phyloP scores from a whole-genome alignment of 1,140 invertebrate genomes.

The Drosophila ficusphila region DNA sequence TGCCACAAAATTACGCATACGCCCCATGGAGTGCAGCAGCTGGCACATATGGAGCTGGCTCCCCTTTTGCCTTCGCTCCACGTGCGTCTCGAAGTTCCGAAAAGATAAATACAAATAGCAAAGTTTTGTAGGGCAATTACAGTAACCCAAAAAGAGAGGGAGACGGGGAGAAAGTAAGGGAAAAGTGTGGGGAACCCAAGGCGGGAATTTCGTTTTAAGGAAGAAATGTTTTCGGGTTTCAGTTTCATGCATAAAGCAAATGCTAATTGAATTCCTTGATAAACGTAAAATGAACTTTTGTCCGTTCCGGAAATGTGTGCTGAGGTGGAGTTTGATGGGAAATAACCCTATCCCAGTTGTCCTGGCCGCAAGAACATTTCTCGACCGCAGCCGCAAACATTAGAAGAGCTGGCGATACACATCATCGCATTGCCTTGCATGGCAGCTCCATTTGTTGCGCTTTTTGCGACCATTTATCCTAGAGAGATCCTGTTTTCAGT shows the following conservation, averaged over 20 bases:
- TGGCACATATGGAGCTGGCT: conserved; percentile 36
- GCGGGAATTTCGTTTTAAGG: conserved; percentile 12
- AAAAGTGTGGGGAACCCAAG: not conserved
- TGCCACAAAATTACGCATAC: conserved; percentile 67
- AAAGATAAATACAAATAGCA: conserved; percentile 70
- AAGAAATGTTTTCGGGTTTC: conserved; percentile 14
- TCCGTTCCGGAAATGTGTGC: conserved; percentile 44
- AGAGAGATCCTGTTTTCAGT: not conserved
- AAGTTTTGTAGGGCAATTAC: conserved; percentile 58
- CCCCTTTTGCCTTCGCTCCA: conserved; percentile 11
- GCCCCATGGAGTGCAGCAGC: conserved; percentile 61
- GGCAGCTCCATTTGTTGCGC: conserved; percentile 51
- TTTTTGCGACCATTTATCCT: conserved; percentile 56
- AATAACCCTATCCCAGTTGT: conserved; percentile 1
- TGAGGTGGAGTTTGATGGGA: conserved; percentile 9
- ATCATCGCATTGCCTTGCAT: conserved; percentile 44
- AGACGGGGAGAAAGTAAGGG: not conserved
- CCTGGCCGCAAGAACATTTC: conserved; percentile 46
- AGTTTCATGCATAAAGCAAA: conserved; percentile 72
- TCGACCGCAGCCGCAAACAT: conserved; percentile 62
- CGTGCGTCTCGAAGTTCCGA: conserved; percentile 48
- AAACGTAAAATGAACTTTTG: conserved; percentile 47
- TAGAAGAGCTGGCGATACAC: conserved; percentile 56
- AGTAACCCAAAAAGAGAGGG: conserved; percentile 2
- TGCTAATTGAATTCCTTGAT: conserved; percentile 74